Conservation (phyloP, 2,797 vertebrate species). For the Coregonus suidteri region DNA sequence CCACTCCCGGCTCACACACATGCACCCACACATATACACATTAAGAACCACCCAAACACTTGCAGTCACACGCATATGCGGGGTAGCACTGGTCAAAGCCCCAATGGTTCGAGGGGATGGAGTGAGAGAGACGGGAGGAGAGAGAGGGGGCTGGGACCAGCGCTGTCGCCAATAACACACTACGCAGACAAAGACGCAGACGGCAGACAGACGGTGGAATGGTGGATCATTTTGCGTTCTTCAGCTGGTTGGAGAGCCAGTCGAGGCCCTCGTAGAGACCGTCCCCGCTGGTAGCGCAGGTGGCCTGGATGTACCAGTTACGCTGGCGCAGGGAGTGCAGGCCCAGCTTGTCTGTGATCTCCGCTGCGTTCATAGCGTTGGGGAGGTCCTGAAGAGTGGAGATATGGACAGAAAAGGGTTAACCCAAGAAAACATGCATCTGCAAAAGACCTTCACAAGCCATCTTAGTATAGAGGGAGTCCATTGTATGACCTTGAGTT, state of each 20-base stretch:
- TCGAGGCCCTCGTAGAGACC: constrained; percentile 81
- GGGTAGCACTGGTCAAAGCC: constrained; percentile 66
- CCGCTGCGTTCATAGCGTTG: constrained; percentile 80
- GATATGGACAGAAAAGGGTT: background rate
- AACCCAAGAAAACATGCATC: background rate
- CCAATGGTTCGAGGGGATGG: constrained; percentile 48
- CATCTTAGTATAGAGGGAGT: background rate
- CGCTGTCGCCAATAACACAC: constrained; percentile 51
- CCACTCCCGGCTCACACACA: constrained; percentile 62
- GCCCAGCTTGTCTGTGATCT: constrained; percentile 79
- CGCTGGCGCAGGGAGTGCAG: constrained; percentile 72
- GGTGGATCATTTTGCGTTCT: constrained; percentile 76
- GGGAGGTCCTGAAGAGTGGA: constrained; percentile 72
- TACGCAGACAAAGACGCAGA: constrained; percentile 21
- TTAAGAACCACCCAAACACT: constrained; percentile 20
- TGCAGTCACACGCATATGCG: constrained; percentile 50
- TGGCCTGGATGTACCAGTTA: constrained; percentile 80
- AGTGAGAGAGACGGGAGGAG: constrained; percentile 35
- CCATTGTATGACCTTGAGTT: background rate
- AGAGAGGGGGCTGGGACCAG: constrained; percentile 57
- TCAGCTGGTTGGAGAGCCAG: constrained; percentile 79
- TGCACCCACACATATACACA: constrained; percentile 26
- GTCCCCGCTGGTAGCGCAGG: constrained; percentile 79
- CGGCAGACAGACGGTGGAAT: constrained; percentile 32
- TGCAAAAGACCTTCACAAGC: background rate